Base-by-base conservation (phyloP, 2,113 vertebrate genomes). In the Abramis brama region DNA sequence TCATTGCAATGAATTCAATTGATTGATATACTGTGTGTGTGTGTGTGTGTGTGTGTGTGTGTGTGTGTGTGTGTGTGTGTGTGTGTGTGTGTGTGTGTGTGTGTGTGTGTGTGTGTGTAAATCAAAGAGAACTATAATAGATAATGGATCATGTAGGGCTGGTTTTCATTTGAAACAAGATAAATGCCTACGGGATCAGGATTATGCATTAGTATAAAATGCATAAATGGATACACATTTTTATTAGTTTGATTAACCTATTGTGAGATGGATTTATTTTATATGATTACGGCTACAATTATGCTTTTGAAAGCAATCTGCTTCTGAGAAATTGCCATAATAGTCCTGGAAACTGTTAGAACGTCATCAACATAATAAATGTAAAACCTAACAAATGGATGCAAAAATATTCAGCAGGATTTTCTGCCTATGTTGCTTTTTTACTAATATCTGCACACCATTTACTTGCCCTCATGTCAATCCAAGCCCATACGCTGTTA, bases 251-350 rank as follows among this genome's bases (percentile, higher is more conserved):
- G 70, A n/a, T 50, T 75, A 75, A 75, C 23, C 50, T 33, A 17
- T 30, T 55, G 75, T 33, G 36, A 71, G 4, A 71, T 71, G 68
- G 50, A 55, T 55, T 19, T 55, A 55, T 57, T 77, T 55, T 55
- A 27, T 17, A 77, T 33, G 47, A 77, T 55, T 55, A 33, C 50
- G 21, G 17, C 25, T 30, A 77, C 75, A 55, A 2, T 55, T 17
- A 33, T 55, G 15, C 75, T 30, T 77, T 33, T 77, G 50, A 77
- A 77, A 77, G 19, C 47, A 77, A 77, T 55, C 27, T 77, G 74
- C 47, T 77, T 77, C 47, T 5, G 6, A 77, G 47, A 47, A 77
- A 55, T 52, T 52, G 50, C 13, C 43, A 50, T 52, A 52, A 76
- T 77, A 17, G 74, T 30, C 74, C 15, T 30, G 74, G 4, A 77